Evolutionary conservation across 2,888 invertebrate genomes (phyloP).

Genomic region (Carcina quercana): DNA sequence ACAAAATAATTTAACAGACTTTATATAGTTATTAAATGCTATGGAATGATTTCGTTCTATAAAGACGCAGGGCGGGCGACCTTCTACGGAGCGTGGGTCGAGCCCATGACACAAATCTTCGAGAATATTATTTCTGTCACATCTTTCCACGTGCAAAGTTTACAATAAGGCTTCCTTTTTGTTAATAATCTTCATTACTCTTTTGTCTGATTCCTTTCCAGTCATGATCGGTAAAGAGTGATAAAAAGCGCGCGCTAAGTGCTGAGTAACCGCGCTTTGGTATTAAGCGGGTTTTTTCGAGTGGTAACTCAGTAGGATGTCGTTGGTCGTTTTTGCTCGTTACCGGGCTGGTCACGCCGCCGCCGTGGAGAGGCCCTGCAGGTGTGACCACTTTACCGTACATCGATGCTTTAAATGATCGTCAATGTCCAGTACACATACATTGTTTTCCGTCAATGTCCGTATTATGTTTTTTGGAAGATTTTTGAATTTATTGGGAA

Average conservation of each 20-base stretch:
- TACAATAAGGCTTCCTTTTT: background rate
- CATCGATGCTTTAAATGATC: background rate
- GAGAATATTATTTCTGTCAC: conserved; percentile 56
- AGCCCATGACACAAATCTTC: conserved; percentile 69
- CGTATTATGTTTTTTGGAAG: too few relatives aligned
- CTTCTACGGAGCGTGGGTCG: conserved; percentile 62
- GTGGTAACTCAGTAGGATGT: conserved; percentile 36
- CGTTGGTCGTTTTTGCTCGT: conserved; percentile 64
- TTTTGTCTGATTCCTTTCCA: background rate
- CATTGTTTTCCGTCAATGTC: too few relatives aligned
- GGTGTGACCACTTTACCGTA: conserved; percentile 29
- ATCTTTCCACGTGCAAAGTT: conserved; percentile 38
- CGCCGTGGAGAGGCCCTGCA: conserved; percentile 49
- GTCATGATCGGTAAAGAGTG: background rate
- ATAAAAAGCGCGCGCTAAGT: background rate
- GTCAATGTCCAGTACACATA: too few relatives aligned
- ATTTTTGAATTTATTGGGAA: too few relatives aligned
- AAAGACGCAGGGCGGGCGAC: conserved; percentile 57
- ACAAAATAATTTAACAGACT: too few relatives aligned
- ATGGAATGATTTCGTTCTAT: too few relatives aligned
- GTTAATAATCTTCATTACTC: too few relatives aligned
- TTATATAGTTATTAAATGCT: too few relatives aligned
- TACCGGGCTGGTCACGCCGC: conserved; percentile 58
- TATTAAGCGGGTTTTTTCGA: conserved; percentile 32
- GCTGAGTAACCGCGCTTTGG: conserved; percentile 7